Conservation (phyloP, 1,140 invertebrate species). For the Semibalanus balanoides region DNA sequence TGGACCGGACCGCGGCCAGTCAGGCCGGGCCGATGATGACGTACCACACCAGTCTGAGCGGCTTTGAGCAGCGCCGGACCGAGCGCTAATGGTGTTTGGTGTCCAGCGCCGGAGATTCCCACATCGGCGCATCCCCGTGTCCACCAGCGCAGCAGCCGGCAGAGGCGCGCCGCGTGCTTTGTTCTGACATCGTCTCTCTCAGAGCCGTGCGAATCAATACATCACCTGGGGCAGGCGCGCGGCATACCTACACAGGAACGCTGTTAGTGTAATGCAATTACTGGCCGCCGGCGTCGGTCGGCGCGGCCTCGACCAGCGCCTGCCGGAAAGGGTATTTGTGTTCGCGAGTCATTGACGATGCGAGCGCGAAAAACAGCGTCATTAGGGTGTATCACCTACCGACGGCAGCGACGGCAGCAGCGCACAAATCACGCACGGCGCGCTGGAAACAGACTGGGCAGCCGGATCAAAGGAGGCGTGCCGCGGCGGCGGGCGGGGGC, state of each 20-base stretch:
- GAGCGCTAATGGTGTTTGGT: too few species aligned
- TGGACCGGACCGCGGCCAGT: not conserved
- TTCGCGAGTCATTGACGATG: not conserved
- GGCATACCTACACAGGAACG: not conserved
- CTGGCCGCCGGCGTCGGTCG: too few species aligned
- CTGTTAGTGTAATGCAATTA: not conserved
- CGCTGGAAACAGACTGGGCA: not conserved
- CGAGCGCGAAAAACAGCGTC: not conserved
- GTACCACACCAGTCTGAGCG: not conserved
- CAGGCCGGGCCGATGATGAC: not conserved
- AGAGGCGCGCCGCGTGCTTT: too few species aligned
- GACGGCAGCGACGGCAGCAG: too few species aligned
- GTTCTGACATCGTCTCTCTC: not conserved
- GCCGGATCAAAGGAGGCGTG: not conserved
- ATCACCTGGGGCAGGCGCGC: not conserved
- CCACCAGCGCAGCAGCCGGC: too few species aligned
- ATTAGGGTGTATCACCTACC: not conserved
- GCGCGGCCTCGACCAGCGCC: too few species aligned
- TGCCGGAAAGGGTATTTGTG: not conserved
- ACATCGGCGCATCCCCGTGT: too few species aligned
- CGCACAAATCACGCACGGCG: not conserved
- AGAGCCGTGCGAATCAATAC: not conserved
- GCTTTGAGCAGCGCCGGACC: too few species aligned
- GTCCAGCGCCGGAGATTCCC: too few species aligned
- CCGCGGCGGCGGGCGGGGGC: too few species aligned